These are phyloP conservation scores for Chaetophractus vellerosus DNA, from an alignment of 2,797 vertebrate genomes.

Conservation along the genomic window DNA sequence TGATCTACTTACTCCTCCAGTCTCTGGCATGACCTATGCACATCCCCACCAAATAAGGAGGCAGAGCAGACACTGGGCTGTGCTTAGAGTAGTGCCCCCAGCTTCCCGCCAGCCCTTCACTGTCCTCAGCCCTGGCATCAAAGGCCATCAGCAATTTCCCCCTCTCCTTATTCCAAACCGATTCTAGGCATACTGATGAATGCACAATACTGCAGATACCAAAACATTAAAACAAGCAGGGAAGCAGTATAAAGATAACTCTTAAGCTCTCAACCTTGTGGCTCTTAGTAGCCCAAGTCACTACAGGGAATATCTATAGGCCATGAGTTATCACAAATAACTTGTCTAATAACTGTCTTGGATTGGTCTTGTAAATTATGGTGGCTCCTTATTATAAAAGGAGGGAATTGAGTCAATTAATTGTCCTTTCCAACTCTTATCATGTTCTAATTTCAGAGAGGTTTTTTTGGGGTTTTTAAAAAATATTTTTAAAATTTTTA, in stretches of 20 bases:
- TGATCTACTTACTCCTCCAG: neutral
- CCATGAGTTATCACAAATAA: neutral
- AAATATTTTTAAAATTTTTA: no score
- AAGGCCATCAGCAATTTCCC: neutral
- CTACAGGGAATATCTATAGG: neutral
- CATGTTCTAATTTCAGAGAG: neutral
- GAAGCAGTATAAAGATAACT: neutral
- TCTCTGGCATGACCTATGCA: no score
- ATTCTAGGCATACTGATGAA: neutral
- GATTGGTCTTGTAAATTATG: neutral
- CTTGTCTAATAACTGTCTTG: neutral
- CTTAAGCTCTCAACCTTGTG: neutral
- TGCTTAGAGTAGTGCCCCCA: neutral
- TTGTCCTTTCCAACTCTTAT: neutral
- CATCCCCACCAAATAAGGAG: neutral
- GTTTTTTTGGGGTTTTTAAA: no score
- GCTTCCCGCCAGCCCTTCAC: no score
- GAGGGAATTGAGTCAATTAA: neutral
- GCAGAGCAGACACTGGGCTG: fast-evolving
- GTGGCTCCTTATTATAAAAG: conserved; percentile 23
- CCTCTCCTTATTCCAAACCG: neutral
- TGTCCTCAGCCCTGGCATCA: neutral
- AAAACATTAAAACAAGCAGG: neutral
- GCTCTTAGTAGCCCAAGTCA: neutral
- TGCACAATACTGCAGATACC: neutral